phyloP scores from a whole-genome alignment of 2,888 invertebrate species.

The Glyphotaelius pellucidus region DNA sequence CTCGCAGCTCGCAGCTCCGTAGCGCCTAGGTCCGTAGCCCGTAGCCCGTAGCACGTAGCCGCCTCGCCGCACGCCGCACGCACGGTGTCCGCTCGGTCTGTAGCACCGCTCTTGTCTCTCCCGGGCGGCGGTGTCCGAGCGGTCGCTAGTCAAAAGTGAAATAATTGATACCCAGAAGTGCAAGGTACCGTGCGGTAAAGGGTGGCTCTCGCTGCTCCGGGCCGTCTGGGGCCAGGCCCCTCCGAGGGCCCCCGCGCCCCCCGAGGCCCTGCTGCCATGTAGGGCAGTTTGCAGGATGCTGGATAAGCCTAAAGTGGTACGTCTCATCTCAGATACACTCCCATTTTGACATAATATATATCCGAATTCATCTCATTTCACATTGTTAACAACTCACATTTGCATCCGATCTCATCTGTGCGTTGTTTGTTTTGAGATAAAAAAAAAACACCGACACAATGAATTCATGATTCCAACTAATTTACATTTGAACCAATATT shows the following conservation, averaged over 20 bases:
- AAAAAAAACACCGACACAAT: not conserved
- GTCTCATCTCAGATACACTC: slow-evolving; percentile 28
- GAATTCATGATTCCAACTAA: not conserved
- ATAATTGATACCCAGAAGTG: slow-evolving; percentile 61
- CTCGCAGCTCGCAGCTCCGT: not conserved
- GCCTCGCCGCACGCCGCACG: slow-evolving; percentile 49
- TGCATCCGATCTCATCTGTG: not conserved
- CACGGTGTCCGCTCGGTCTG: slow-evolving; percentile 41
- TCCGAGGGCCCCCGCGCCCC: slow-evolving; percentile 51
- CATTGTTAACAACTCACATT: not conserved
- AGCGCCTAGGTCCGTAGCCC: not conserved
- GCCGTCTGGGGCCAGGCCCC: slow-evolving; percentile 59
- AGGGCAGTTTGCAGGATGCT: slow-evolving; percentile 63
- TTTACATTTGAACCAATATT: not conserved
- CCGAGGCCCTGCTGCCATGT: slow-evolving; percentile 58
- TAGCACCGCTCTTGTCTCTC: not conserved
- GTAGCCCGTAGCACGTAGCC: slow-evolving; percentile 24
- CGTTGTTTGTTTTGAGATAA: not conserved
- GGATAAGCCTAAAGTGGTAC: slow-evolving; percentile 66
- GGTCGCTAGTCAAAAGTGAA: slow-evolving; percentile 28
- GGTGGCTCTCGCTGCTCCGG: slow-evolving; percentile 59
- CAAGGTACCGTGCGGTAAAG: slow-evolving; percentile 59
- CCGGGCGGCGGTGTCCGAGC: slow-evolving; percentile 31
- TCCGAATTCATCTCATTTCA: not conserved
- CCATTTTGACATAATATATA: not conserved